These are phyloP conservation scores for Ameiurus melas DNA, from an alignment of 2,113 vertebrate species.

Conservation along the genomic window DNA sequence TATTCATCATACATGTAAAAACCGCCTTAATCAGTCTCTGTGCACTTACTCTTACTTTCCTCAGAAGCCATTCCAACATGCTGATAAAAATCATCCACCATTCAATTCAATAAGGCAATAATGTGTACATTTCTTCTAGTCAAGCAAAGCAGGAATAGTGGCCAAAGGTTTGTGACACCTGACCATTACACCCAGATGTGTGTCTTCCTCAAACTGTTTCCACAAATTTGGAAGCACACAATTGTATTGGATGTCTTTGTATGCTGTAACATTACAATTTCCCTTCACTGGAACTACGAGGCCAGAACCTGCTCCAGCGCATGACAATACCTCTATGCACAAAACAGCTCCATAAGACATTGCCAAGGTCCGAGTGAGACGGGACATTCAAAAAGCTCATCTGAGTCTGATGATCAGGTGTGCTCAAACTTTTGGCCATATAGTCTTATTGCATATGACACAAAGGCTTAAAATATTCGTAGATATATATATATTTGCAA, in stretches of 20 bases:
- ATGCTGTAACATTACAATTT: not conserved
- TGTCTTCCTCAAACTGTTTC: not conserved
- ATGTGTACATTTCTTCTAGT: not conserved
- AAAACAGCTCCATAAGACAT: not conserved
- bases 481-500: not conserved
- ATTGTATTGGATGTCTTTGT: not conserved
- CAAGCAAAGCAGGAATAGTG: not conserved
- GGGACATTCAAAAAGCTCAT: not conserved
- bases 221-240: not conserved
- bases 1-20: not conserved
- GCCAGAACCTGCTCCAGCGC: not conserved
- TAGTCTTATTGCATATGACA: not conserved
- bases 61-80: constrained; percentile 7
- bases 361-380: not conserved
- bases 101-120: not conserved
- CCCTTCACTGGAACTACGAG: not conserved
- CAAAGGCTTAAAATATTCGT: not conserved
- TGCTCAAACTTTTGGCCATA: not conserved
- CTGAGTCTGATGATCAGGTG: not conserved
- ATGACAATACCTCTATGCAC: not conserved
- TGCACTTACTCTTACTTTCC: constrained; percentile 24
- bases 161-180: not conserved
- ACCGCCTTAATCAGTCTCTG: not conserved
- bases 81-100: not conserved
- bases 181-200: not conserved